Evolutionary conservation across 2,888 invertebrate species (phyloP).

Genomic region (Cryptocephalus moraei): DNA sequence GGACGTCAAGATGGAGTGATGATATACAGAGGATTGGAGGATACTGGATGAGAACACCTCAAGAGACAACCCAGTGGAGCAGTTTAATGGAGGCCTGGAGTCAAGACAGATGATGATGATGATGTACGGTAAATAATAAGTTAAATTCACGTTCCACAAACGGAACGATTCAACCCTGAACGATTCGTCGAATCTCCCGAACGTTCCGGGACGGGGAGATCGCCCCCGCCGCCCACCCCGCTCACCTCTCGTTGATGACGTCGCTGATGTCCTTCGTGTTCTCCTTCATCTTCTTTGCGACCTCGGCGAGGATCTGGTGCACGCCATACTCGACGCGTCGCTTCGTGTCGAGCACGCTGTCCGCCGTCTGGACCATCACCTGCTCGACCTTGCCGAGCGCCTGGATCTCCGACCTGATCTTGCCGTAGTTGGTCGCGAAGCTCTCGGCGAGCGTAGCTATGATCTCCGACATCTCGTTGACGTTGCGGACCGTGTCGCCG

Average conservation of each 20-base stretch:
- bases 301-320: constrained; percentile 67
- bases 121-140: too few species aligned
- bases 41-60: too few species aligned
- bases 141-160: too few species aligned
- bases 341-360: constrained; percentile 75
- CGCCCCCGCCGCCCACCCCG: too few species aligned
- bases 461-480: constrained; percentile 38
- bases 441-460: constrained; percentile 48
- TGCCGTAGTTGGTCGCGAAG: constrained; percentile 44
- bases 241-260: constrained; percentile 52
- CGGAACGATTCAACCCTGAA: constrained; percentile 57
- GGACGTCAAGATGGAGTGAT: too few species aligned
- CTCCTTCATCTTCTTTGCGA: constrained; percentile 56
- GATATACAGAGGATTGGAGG: too few species aligned
- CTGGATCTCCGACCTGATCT: constrained; percentile 43
- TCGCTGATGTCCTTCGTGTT: constrained; percentile 56
- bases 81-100: too few species aligned
- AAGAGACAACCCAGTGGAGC: too few species aligned
- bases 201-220: too few species aligned
- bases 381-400: constrained; percentile 63
- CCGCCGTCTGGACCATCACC: constrained; percentile 71
- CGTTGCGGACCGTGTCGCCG: constrained; percentile 22
- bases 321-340: constrained; percentile 77
- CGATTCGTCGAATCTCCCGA: too few species aligned
- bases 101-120: too few species aligned